These are phyloP conservation scores for Hippocampus barbouri DNA, from an alignment of 2,113 vertebrate genomes.

Conservation along the genomic window DNA sequence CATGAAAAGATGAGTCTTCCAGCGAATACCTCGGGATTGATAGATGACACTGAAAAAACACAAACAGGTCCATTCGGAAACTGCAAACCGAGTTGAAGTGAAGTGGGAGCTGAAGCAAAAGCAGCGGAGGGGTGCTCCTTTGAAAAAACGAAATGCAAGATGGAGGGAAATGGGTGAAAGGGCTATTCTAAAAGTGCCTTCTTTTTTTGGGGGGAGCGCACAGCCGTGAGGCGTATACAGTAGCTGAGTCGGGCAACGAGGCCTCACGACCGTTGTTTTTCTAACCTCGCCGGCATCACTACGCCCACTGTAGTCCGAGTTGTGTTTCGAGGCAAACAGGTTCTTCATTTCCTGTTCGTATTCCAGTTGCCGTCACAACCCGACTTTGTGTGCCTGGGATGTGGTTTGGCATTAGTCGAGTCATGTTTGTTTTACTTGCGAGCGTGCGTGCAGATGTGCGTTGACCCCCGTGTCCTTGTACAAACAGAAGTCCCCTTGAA, in stretches of 20 bases:
- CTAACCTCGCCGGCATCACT: slow-evolving; percentile 49
- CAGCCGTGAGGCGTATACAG: slow-evolving; percentile 29
- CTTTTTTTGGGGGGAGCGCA: slow-evolving; percentile 18
- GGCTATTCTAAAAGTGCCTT: slow-evolving; percentile 44
- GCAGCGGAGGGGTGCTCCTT: not conserved
- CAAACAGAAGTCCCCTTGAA: slow-evolving; percentile 34
- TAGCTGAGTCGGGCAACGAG: slow-evolving; percentile 23
- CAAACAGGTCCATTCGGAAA: too few species aligned
- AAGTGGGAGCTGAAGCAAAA: not conserved
- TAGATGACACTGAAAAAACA: too few species aligned
- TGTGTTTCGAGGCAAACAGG: slow-evolving; percentile 62
- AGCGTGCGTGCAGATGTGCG: slow-evolving; percentile 14
- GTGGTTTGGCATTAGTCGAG: slow-evolving; percentile 43
- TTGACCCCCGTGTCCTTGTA: not conserved
- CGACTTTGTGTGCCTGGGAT: slow-evolving; percentile 35
- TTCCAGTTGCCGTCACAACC: slow-evolving; percentile 47
- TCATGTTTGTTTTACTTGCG: slow-evolving; percentile 41
- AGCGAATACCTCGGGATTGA: too few species aligned
- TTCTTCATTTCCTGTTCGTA: slow-evolving; percentile 66
- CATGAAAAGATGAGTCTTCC: too few species aligned
- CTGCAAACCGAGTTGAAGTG: slow-evolving; percentile 12
- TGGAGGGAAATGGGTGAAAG: slow-evolving; percentile 33
- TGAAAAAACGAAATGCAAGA: not conserved
- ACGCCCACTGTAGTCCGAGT: slow-evolving; percentile 37
- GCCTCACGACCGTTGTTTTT: slow-evolving; percentile 53